phyloP scores from a whole-genome alignment of 2,888 invertebrate species.

The Brachypterus glaber region DNA sequence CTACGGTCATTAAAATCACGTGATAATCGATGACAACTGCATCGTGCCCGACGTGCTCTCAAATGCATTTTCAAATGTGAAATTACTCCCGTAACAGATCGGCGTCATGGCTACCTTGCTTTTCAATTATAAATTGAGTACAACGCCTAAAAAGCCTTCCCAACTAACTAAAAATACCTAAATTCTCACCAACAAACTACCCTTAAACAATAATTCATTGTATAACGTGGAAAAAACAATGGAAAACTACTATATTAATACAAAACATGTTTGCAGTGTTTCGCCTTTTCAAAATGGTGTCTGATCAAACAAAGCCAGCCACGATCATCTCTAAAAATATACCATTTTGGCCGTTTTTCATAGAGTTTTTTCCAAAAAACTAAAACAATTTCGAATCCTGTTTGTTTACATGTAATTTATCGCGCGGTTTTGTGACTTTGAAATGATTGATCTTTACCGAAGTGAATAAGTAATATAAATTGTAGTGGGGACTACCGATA shows the following conservation, averaged over 20 bases:
- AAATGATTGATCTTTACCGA: conserved; percentile 30
- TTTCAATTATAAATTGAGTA: conserved; percentile 9
- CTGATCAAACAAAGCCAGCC: conserved; percentile 41
- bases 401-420: conserved; percentile 29
- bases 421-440: conserved; percentile 30
- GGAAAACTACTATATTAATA: background rate
- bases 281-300: conserved; percentile 56
- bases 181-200: too few species aligned
- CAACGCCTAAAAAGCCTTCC: too few species aligned
- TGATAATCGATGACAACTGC: conserved; percentile 59
- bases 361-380: conserved; percentile 15
- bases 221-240: too few species aligned
- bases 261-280: background rate
- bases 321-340: conserved; percentile 6
- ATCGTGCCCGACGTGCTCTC: conserved; percentile 19
- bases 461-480: too few species aligned
- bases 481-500: too few species aligned
- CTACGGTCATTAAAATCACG: conserved; percentile 61
- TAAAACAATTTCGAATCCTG: conserved; percentile 8
- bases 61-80: conserved; percentile 47
- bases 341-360: conserved; percentile 19
- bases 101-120: conserved; percentile 34
- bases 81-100: conserved; percentile 11
- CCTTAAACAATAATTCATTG: too few species aligned
- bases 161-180: too few species aligned